Evolutionary conservation across 2,888 invertebrate species (phyloP), one percentile per base, ranked within the genome.

Genomic region (Orchesellides sinensis): DNA sequence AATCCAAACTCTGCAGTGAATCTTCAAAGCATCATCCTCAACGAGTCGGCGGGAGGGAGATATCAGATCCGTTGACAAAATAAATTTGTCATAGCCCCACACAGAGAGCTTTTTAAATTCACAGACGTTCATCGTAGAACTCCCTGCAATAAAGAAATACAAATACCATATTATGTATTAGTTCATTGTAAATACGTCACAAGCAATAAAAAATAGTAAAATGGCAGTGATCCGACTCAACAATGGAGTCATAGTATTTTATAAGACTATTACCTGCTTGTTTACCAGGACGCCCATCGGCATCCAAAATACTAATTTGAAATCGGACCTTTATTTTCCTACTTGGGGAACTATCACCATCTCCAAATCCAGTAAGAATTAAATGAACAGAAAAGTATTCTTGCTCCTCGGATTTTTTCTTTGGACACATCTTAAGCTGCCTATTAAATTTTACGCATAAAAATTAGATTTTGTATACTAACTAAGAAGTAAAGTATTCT

Each of bases 41-140:
- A 87, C 79, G 1, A 87, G 73, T 10, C 87, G 85, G 3, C 85
- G 68, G 17, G 49, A 72, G 3, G 86, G 79, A 14, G 80, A 63
- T 1, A 81, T 47, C 35, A 88, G 49, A 40, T 87, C 87, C 1
- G 73, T 45, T 4, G 87, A 79, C 1, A 80, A 40, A 14, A 88
- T 86, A 47, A 87, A 87, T 59, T 87, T 88, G 54, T 88, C 87
- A 54, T 87, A 87, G 6, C 87, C 88, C 87, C 87, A 88, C 2
- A 88, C 86, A 12, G 87, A 86, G n/a, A 83, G 66, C 21, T 85
- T 85, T 21, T 87, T 87, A 63, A 87, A 87, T 66, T 87, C 87
- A 52, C 87, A 87, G 2, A 87, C 86, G 23, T 86, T 86, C 87
- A 88, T 88, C 0, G 82, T 85, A 14, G 83, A 32, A 54, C 87